A percentile compares a stretch with the other conserved stretches of the same genome.
These are phyloP conservation scores for Phocoena phocoena DNA, from an alignment of 2,113 vertebrate species.

Conservation along the genomic window DNA sequence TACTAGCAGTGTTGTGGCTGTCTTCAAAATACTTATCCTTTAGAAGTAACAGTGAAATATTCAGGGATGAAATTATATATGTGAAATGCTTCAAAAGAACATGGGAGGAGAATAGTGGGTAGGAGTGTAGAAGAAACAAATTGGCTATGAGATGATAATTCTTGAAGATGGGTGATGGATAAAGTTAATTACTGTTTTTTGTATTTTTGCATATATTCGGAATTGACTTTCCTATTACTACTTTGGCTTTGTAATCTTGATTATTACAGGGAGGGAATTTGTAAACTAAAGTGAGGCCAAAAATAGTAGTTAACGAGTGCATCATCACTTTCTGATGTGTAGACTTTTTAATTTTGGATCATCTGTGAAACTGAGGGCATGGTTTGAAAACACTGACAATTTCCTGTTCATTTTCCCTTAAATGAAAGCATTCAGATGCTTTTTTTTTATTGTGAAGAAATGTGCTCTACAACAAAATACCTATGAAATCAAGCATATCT, in stretches of 20 bases:
- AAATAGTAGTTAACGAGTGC: neutral
- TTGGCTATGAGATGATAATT: neutral
- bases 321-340: slow-evolving; percentile 28
- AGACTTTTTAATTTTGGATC: neutral
- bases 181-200: neutral
- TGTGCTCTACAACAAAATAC: neutral
- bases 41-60: neutral
- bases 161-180: neutral
- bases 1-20: neutral
- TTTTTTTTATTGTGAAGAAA: slow-evolving; percentile 15
- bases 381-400: slow-evolving; percentile 30
- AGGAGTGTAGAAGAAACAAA: neutral
- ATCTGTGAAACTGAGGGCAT: slow-evolving; percentile 6
- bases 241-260: neutral
- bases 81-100: slow-evolving; percentile 34
- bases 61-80: neutral
- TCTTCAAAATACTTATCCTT: neutral
- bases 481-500: neutral
- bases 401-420: slow-evolving; percentile 40
- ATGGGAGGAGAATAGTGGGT: neutral
- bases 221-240: neutral
- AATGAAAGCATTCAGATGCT: slow-evolving; percentile 46
- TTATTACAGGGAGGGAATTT: neutral
- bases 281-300: slow-evolving; percentile 12
- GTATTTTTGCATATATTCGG: slow-evolving; percentile 11